Conservation (phyloP, 1,140 invertebrate species). For the Drosophila obscura region DNA sequence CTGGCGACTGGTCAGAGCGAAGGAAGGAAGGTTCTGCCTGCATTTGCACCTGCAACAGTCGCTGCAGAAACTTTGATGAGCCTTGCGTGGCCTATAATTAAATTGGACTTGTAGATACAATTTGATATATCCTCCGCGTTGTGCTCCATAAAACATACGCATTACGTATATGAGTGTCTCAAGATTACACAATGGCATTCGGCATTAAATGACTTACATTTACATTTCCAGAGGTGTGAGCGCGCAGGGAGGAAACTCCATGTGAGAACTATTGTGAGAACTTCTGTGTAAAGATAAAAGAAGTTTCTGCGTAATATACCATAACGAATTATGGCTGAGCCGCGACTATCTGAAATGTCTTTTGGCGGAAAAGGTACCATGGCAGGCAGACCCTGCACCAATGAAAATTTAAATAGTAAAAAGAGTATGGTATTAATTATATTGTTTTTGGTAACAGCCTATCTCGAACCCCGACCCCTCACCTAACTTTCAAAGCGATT, state of each 20-base stretch:
- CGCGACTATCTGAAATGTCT: constrained; percentile 10
- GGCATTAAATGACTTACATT: constrained; percentile 37
- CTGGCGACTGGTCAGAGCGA: constrained; percentile 31
- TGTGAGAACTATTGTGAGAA: constrained; percentile 23
- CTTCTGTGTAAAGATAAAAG: constrained; percentile 8
- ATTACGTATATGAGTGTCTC: constrained; percentile 28
- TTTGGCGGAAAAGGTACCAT: not conserved
- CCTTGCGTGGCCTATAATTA: constrained; percentile 75
- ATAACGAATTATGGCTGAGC: not conserved
- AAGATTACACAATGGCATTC: constrained; percentile 57
- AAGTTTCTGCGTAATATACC: constrained; percentile 22
- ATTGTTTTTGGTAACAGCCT: too few relatives aligned
- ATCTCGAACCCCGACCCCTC: too few relatives aligned
- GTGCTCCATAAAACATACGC: constrained; percentile 66
- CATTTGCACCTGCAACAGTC: constrained; percentile 71
- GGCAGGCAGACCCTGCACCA: too few relatives aligned
- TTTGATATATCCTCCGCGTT: constrained; percentile 66
- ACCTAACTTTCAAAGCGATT: too few relatives aligned
- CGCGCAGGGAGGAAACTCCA: not conserved
- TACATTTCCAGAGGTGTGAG: constrained; percentile 25
- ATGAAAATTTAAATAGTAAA: too few relatives aligned
- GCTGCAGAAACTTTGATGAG: constrained; percentile 67
- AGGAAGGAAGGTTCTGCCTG: constrained; percentile 34
- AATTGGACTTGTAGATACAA: constrained; percentile 80
- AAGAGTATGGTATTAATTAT: too few relatives aligned